These are phyloP conservation scores for Anniella stebbinsi DNA, from an alignment of 2,797 vertebrate genomes.

Conservation along the genomic window DNA sequence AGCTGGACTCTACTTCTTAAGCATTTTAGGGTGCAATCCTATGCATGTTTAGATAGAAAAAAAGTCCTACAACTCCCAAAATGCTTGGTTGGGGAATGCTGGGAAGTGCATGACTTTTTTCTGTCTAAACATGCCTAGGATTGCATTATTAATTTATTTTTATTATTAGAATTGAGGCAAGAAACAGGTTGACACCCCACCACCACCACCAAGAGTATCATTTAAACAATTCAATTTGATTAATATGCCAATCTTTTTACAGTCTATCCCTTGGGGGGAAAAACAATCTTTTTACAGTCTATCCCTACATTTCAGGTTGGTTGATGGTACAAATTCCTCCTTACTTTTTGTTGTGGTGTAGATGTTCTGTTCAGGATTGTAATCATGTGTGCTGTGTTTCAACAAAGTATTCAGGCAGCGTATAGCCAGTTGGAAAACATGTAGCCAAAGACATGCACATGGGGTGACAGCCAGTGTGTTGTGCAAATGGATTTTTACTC, in stretches of 20 bases:
- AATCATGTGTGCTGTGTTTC: fast-evolving
- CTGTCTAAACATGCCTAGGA: too few relatives aligned
- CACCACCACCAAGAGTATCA: fast-evolving
- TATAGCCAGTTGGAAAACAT: background rate
- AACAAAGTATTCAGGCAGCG: background rate
- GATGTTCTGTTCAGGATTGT: fast-evolving
- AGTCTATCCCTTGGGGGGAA: background rate
- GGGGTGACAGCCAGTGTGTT: background rate
- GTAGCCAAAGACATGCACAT: background rate
- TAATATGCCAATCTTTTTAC: too few relatives aligned
- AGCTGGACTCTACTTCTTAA: slow-evolving; percentile 38
- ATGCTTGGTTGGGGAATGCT: too few relatives aligned
- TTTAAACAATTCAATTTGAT: background rate
- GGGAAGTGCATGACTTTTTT: too few relatives aligned
- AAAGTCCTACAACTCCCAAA: too few relatives aligned
- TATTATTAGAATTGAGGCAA: slow-evolving; percentile 6
- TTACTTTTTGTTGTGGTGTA: background rate
- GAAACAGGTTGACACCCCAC: background rate
- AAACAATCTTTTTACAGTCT: too few relatives aligned
- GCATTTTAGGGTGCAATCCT: background rate
- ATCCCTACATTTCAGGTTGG: background rate
- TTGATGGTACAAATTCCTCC: background rate
- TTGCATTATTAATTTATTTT: slow-evolving; percentile 31
- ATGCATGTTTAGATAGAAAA: too few relatives aligned
- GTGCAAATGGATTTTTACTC: background rate